Conservation (phyloP, 2,113 vertebrate species). For the Seriola aureovittata region DNA sequence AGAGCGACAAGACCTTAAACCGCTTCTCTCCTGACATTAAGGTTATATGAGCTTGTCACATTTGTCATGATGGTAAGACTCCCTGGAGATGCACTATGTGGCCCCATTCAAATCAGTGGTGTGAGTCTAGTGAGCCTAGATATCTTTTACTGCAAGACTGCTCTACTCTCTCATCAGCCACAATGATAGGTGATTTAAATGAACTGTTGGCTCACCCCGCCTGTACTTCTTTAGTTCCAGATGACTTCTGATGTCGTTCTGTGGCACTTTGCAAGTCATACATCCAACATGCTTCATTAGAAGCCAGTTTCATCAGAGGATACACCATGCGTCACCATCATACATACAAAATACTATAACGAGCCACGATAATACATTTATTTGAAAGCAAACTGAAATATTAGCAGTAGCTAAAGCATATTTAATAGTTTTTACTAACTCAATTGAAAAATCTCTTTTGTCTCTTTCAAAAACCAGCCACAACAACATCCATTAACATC, state of each 20-base stretch:
- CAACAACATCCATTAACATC: constrained; percentile 21
- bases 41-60: constrained; percentile 56
- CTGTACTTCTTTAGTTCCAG: constrained; percentile 56
- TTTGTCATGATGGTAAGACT: constrained; percentile 46
- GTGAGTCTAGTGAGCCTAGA: constrained; percentile 50
- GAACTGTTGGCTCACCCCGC: constrained; percentile 41
- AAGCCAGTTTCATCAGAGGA: constrained; percentile 19
- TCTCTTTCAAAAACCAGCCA: neutral
- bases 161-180: constrained; percentile 36
- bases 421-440: neutral
- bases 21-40: constrained; percentile 45
- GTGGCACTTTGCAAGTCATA: constrained; percentile 31
- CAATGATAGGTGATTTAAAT: constrained; percentile 45
- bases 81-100: constrained; percentile 43
- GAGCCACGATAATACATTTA: neutral
- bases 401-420: neutral
- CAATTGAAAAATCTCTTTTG: constrained; percentile 4
- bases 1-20: constrained; percentile 30
- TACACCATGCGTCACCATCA: neutral
- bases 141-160: constrained; percentile 60
- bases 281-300: constrained; percentile 43
- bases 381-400: neutral
- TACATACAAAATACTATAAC: neutral
- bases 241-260: constrained; percentile 24
- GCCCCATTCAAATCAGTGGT: constrained; percentile 46